Conservation (phyloP, 2,113 vertebrate species). For the Catharus bicknelli region DNA sequence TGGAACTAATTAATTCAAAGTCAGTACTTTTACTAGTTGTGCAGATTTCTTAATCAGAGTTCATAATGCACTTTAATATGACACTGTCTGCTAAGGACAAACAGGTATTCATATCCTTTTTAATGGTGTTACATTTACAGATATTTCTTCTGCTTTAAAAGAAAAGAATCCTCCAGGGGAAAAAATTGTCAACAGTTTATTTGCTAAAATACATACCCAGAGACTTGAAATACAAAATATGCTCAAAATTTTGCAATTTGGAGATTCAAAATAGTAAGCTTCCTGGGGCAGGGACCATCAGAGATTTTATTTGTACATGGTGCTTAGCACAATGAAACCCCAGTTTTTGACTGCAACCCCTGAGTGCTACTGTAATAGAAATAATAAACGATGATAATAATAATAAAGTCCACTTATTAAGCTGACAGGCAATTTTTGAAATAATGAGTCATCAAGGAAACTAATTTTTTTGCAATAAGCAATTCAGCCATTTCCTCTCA, state of each 20-base stretch:
- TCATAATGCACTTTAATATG: background rate
- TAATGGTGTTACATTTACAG: background rate
- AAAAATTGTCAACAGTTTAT: background rate
- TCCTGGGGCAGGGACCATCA: constrained; percentile 9
- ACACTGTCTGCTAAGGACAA: background rate
- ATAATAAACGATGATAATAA: constrained; percentile 45
- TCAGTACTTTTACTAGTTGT: background rate
- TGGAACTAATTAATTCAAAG: background rate
- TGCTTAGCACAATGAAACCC: constrained; percentile 33
- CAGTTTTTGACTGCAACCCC: constrained; percentile 24
- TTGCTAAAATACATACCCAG: background rate
- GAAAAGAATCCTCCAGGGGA: background rate
- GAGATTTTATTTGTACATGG: constrained; percentile 36
- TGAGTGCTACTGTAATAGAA: constrained; percentile 51
- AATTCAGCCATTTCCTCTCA: constrained; percentile 62
- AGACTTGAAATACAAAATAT: background rate
- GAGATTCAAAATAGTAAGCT: constrained; percentile 11
- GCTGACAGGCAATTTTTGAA: constrained; percentile 61
- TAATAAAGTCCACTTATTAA: constrained; percentile 58
- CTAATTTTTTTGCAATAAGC: constrained; percentile 66
- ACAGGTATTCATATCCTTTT: background rate
- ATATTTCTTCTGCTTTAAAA: background rate
- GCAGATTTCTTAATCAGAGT: background rate
- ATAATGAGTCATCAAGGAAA: constrained; percentile 63
- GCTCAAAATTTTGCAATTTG: background rate